Evolutionary conservation across 1,140 invertebrate species (phyloP).

Genomic region (Maconellicoccus hirsutus): DNA sequence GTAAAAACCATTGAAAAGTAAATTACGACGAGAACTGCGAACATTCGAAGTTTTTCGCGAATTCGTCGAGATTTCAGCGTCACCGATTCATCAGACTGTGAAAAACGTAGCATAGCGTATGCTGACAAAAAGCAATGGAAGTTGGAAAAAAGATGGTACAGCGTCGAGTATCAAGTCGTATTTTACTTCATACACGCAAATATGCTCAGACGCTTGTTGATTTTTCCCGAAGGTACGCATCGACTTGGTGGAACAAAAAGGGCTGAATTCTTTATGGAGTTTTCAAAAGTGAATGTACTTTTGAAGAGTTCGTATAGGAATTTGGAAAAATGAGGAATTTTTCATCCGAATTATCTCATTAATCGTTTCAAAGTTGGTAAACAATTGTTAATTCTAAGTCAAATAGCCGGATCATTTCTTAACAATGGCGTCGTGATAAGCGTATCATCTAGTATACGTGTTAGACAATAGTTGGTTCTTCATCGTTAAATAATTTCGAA

Average conservation of each 20-base stretch:
- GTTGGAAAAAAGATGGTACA: background rate
- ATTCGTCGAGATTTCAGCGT: background rate
- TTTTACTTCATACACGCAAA: background rate
- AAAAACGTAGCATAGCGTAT: background rate
- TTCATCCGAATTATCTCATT: background rate
- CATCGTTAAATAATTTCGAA: slow-evolving; percentile 9
- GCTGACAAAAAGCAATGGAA: background rate
- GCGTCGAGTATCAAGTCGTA: background rate
- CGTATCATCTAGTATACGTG: no score
- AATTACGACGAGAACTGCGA: background rate
- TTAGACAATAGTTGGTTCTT: background rate
- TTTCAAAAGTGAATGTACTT: background rate
- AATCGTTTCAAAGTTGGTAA: background rate
- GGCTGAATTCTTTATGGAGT: background rate
- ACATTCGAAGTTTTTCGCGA: background rate
- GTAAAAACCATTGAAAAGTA: slow-evolving; percentile 1
- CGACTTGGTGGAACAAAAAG: background rate
- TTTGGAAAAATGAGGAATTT: background rate
- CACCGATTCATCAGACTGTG: background rate
- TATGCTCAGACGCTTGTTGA: slow-evolving; percentile 1
- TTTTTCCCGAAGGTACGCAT: slow-evolving; percentile 3
- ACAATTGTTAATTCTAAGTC: no score
- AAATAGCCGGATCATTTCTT: no score
- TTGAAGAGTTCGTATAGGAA: background rate
- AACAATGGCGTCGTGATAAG: no score